A percentile compares a stretch with the other conserved stretches of the same genome.
Conservation (phyloP, 2,113 vertebrate species). For the Aldabrachelys gigantea region DNA sequence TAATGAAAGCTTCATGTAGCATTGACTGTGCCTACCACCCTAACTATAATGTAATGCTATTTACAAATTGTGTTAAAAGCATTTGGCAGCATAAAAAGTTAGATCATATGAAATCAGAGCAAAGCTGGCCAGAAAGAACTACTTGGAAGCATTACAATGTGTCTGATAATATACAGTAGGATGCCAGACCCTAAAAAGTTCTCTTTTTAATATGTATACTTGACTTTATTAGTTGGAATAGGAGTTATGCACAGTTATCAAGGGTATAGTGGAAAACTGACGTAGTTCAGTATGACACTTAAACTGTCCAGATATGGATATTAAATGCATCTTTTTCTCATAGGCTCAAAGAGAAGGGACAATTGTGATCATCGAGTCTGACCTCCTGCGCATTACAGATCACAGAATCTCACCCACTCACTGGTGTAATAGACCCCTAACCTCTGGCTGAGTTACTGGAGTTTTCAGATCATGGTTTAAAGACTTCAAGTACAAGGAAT, state of each 20-base stretch:
- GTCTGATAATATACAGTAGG: not conserved
- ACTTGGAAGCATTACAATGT: not conserved
- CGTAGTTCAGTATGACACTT: not conserved
- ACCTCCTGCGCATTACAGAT: too few relatives aligned
- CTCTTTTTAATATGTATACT: not conserved
- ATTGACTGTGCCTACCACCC: not conserved
- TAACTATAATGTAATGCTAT: not conserved
- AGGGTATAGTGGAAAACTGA: not conserved
- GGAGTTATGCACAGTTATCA: not conserved
- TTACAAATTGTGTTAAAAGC: not conserved
- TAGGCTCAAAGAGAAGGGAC: too few relatives aligned
- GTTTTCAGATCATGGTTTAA: too few relatives aligned
- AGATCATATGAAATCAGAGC: not conserved
- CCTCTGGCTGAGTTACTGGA: too few relatives aligned
- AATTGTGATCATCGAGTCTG: too few relatives aligned
- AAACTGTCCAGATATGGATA: not conserved
- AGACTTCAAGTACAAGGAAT: too few relatives aligned
- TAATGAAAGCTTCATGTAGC: not conserved
- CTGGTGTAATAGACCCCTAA: too few relatives aligned
- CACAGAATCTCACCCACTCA: too few relatives aligned
- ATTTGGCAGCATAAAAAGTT: not conserved
- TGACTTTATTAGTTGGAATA: not conserved
- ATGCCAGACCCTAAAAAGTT: not conserved
- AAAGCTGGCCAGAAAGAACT: not conserved
- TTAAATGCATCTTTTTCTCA: too few relatives aligned